phyloP scores from a whole-genome alignment of 2,888 invertebrate genomes.

The Hyalella azteca region DNA sequence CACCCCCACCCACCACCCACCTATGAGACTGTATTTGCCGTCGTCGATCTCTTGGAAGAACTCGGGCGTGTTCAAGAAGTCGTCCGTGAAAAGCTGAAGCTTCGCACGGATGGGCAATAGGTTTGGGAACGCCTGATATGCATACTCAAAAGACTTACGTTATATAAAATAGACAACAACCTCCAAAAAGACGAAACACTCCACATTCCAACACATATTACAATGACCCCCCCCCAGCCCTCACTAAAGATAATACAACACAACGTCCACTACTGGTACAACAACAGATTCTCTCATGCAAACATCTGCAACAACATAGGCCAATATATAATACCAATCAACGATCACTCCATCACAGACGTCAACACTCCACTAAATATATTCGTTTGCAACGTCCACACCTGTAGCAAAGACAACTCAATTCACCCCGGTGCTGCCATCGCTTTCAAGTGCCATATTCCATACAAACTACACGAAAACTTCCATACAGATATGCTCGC shows the following conservation, averaged over 20 bases:
- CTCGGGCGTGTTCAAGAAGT: constrained; percentile 45
- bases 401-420: no score
- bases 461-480: no score
- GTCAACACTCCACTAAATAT: no score
- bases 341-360: no score
- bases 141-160: not conserved
- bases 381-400: no score
- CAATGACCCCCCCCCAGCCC: not conserved
- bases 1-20: no score
- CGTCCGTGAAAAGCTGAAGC: constrained; percentile 40
- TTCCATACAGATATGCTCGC: no score
- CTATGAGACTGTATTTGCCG: constrained; percentile 43
- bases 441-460: no score
- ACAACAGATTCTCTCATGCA: no score
- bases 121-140: constrained; percentile 40
- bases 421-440: no score
- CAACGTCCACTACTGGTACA: not conserved
- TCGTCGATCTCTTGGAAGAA: constrained; percentile 45
- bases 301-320: no score
- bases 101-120: constrained; percentile 41
- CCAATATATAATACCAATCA: no score
- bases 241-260: not conserved
- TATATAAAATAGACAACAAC: not conserved
- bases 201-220: not conserved
- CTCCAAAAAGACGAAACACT: not conserved